Conservation (phyloP, 2,888 invertebrate species). For the Latheticus oryzae region DNA sequence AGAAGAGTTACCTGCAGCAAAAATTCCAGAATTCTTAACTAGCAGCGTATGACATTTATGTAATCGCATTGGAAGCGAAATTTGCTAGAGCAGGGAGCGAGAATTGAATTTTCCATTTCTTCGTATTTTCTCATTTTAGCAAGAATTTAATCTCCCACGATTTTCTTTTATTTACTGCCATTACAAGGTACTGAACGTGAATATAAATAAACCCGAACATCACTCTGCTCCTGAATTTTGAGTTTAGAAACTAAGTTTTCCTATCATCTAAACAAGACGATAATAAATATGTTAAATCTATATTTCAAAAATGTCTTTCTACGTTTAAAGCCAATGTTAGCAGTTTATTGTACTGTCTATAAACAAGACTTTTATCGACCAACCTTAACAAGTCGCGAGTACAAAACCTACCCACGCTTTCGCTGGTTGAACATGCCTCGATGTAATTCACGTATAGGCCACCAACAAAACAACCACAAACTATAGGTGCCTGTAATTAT, state of each 20-base stretch:
- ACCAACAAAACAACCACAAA: slow-evolving; percentile 12
- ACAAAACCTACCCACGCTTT: not conserved
- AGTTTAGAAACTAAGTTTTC: slow-evolving; percentile 1
- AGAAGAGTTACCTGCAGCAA: no score
- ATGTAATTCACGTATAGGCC: slow-evolving; percentile 8
- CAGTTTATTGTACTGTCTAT: slow-evolving; percentile 9
- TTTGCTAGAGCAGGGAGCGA: slow-evolving; percentile 11
- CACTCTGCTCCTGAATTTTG: slow-evolving; percentile 2
- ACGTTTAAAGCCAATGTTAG: slow-evolving; percentile 5
- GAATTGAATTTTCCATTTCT: slow-evolving; percentile 12
- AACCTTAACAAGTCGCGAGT: slow-evolving; percentile 1
- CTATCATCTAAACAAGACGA: slow-evolving; percentile 1
- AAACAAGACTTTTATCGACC: slow-evolving; percentile 7
- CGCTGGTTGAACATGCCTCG: not conserved
- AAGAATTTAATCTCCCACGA: slow-evolving; percentile 10
- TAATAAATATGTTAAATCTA: slow-evolving; percentile 4
- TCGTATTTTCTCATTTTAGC: slow-evolving; percentile 12
- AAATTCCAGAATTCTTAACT: slow-evolving; percentile 4
- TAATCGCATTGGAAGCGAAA: slow-evolving; percentile 17
- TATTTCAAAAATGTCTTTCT: not conserved
- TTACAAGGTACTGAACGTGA: slow-evolving; percentile 14
- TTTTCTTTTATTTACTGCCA: slow-evolving; percentile 20
- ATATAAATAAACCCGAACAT: slow-evolving; percentile 16
- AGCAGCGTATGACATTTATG: slow-evolving; percentile 17
- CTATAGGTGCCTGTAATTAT: slow-evolving; percentile 14